Conservation (phyloP, 2,888 invertebrate species). For the Apamea epomidion region DNA sequence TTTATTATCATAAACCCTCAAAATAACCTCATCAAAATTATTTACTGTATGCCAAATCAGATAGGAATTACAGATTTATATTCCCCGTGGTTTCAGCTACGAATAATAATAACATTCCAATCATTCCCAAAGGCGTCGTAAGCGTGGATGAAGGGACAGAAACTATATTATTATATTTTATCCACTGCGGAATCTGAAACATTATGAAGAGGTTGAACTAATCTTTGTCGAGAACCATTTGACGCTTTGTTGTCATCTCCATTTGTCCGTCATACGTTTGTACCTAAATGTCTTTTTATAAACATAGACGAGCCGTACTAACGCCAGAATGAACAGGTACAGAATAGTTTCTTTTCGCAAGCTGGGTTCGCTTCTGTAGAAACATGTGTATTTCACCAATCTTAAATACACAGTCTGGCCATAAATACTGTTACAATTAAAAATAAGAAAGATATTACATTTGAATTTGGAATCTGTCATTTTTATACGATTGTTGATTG, state of each 20-base stretch:
- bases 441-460: too few relatives aligned
- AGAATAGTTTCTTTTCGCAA: neutral
- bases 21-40: conserved; percentile 33
- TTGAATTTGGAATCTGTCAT: too few relatives aligned
- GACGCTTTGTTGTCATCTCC: neutral
- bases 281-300: neutral
- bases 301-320: neutral
- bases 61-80: conserved; percentile 52
- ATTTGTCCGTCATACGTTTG: neutral
- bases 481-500: too few relatives aligned
- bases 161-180: conserved; percentile 6
- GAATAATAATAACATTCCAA: conserved; percentile 34
- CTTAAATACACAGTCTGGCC: too few relatives aligned
- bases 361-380: neutral
- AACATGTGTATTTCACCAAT: neutral
- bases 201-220: neutral
- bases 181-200: neutral
- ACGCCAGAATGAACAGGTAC: neutral
- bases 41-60: conserved; percentile 47
- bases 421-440: too few relatives aligned
- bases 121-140: conserved; percentile 31
- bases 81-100: conserved; percentile 33
- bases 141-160: conserved; percentile 15
- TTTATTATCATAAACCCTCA: conserved; percentile 16
- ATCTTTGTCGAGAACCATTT: neutral